Conservation (phyloP, 1,140 invertebrate genomes). For the Pseudoatta argentina region DNA sequence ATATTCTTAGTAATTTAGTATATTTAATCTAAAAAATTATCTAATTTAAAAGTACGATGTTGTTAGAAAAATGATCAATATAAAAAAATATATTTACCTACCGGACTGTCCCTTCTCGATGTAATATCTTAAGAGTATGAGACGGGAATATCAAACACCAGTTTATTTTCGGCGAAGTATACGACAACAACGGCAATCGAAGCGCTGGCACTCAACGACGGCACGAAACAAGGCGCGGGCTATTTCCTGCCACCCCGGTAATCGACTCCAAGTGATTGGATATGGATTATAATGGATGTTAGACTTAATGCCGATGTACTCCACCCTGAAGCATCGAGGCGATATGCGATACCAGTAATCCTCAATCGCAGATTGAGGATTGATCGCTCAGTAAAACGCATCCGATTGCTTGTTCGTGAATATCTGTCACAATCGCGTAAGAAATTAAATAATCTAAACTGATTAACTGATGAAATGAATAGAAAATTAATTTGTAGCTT, state of each 20-base stretch:
- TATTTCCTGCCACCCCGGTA: conserved; percentile 79
- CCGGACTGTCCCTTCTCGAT: not conserved
- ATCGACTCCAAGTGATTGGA: conserved; percentile 82
- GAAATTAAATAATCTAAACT: not conserved
- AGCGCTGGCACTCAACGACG: conserved; percentile 22
- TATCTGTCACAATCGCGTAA: not conserved
- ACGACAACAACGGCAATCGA: conserved; percentile 41
- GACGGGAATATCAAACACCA: conserved; percentile 10
- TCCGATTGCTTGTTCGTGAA: not conserved
- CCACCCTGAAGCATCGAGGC: conserved; percentile 49
- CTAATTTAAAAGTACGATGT: not conserved
- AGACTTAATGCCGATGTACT: conserved; percentile 61
- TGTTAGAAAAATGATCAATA: not conserved
- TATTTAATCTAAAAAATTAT: not conserved
- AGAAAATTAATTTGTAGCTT: not conserved
- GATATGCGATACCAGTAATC: conserved; percentile 34
- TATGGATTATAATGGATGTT: conserved; percentile 75
- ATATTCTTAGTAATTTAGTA: not conserved
- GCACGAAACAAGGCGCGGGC: conserved; percentile 76
- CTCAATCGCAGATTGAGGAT: conserved; percentile 20
- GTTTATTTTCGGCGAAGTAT: conserved; percentile 67
- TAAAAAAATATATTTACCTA: conserved; percentile 21
- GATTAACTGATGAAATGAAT: not conserved
- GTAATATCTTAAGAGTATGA: conserved; percentile 31
- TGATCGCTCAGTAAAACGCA: conserved; percentile 18